A percentile compares a stretch with the other conserved stretches of the same genome.
Evolutionary conservation across 2,113 vertebrate genomes (phyloP).

Genomic region (Romanogobio albipinnatus): DNA sequence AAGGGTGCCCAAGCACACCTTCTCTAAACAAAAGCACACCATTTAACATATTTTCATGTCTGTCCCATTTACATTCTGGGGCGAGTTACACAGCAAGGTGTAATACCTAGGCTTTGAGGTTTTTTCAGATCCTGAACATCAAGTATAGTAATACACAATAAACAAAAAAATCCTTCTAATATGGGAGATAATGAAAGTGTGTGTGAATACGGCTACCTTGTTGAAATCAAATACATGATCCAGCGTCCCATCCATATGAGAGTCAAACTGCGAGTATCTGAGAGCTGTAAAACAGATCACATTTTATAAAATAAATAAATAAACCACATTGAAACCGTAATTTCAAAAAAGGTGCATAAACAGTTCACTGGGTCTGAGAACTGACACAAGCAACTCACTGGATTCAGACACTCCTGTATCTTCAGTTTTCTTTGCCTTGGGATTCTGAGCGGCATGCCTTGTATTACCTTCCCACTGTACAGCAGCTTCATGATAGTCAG

Average conservation of each 20-base stretch:
- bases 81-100: background rate
- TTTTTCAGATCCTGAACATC: background rate
- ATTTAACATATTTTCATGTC: background rate
- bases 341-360: background rate
- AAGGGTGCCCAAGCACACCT: background rate
- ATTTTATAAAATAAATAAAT: background rate
- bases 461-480: conserved; percentile 62
- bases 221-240: conserved; percentile 76
- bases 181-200: background rate
- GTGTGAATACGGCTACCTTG: conserved; percentile 71
- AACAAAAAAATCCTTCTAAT: background rate
- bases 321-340: background rate
- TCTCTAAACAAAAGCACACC: background rate
- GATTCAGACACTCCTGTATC: conserved; percentile 77
- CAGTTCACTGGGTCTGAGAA: background rate
- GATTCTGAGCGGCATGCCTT: conserved; percentile 61
- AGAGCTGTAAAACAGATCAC: conserved; percentile 71
- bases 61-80: background rate
- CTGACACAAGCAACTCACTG: conserved; percentile 66
- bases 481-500: conserved; percentile 24
- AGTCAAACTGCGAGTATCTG: conserved; percentile 82
- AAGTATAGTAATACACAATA: background rate
- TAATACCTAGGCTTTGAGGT: background rate
- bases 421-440: conserved; percentile 69
- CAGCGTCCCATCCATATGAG: conserved; percentile 77